Percentiles rank a stretch among this genome's conserved stretches.
Evolutionary conservation across 2,797 vertebrate genomes (phyloP).

Genomic region (Leontopithecus rosalia): DNA sequence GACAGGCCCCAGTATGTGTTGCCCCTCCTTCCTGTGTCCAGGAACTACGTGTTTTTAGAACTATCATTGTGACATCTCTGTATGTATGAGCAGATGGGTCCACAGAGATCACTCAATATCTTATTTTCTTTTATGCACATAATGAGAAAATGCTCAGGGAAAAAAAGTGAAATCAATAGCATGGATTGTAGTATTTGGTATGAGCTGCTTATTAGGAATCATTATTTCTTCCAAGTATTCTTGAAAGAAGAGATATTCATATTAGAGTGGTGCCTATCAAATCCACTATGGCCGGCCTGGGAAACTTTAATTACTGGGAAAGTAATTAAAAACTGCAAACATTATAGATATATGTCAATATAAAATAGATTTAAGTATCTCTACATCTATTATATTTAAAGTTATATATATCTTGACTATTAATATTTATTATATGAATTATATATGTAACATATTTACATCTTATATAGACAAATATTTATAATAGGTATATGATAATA

Average conservation of each 20-base stretch:
- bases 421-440: background rate
- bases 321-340: background rate
- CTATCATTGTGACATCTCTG: background rate
- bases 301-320: no score
- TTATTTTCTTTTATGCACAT: background rate
- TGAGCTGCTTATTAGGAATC: slow-evolving; percentile 39
- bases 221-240: background rate
- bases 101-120: background rate
- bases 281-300: background rate
- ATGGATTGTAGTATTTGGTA: background rate
- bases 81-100: background rate
- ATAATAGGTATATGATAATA: background rate
- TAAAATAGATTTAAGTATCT: background rate
- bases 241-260: background rate
- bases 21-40: background rate
- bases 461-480: background rate
- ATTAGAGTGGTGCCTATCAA: background rate
- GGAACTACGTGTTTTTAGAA: background rate
- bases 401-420: background rate
- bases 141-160: slow-evolving; percentile 1
- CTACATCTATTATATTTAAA: background rate
- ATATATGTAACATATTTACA: background rate
- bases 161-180: slow-evolving; percentile 40
- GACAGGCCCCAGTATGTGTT: background rate
- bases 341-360: background rate